Conservation (phyloP, 2,113 vertebrate genomes). For the Myotis davidii region DNA sequence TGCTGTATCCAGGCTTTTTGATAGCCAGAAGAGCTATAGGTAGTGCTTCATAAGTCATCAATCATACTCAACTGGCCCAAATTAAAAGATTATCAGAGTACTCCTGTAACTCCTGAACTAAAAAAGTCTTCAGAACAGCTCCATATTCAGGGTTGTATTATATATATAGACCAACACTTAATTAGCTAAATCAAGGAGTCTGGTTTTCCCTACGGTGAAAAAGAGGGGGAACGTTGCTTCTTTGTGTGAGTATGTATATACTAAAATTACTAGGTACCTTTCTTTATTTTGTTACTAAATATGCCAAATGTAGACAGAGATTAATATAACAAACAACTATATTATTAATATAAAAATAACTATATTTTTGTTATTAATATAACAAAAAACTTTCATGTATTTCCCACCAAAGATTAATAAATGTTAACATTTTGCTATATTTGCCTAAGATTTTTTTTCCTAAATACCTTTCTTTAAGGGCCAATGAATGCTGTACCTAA, state of each 20-base stretch:
- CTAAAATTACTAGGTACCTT: constrained; percentile 42
- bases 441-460: constrained; percentile 6
- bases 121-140: background rate
- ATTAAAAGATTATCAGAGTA: background rate
- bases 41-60: background rate
- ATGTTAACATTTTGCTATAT: constrained; percentile 15
- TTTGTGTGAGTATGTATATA: background rate
- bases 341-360: too few species aligned
- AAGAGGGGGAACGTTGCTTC: background rate
- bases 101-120: background rate
- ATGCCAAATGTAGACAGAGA: background rate
- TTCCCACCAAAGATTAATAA: constrained; percentile 3
- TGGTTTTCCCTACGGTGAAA: constrained; percentile 21
- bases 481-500: background rate
- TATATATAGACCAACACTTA: background rate
- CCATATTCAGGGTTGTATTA: background rate
- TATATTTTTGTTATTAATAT: background rate
- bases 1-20: background rate
- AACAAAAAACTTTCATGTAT: background rate
- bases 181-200: constrained; percentile 20
- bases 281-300: constrained; percentile 33
- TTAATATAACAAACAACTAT: background rate
- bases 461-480: constrained; percentile 30
- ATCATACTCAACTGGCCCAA: background rate
- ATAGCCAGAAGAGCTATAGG: background rate